Conservation (phyloP, 2,113 vertebrate species). For the Galbula dea region DNA sequence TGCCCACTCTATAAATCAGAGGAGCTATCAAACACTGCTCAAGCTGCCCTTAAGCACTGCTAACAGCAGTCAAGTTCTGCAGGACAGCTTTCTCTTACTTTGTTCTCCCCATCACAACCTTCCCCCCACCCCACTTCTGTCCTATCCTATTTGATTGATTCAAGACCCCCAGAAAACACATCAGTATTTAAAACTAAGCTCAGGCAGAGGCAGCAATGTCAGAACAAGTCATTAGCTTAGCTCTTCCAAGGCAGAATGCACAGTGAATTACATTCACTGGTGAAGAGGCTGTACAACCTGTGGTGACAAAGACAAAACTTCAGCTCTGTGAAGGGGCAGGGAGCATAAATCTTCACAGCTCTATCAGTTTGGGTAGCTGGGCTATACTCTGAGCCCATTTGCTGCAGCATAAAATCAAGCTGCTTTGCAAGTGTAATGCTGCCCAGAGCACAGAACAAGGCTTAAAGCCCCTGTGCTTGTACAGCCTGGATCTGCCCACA, state of each 20-base stretch:
- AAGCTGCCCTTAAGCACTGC: neutral
- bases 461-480: neutral
- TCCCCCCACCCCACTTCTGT: neutral
- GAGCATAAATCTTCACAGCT: neutral
- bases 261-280: neutral
- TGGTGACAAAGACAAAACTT: fast-evolving
- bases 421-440: neutral
- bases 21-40: neutral
- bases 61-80: neutral
- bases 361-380: fast-evolving
- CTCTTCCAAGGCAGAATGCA: neutral
- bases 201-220: neutral
- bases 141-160: neutral
- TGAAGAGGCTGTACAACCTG: neutral
- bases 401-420: neutral
- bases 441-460: neutral
- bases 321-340: fast-evolving
- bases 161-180: neutral
- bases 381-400: neutral
- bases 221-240: neutral
- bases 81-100: neutral
- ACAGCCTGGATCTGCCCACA: no score
- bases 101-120: neutral
- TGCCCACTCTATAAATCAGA: neutral
- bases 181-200: neutral